Evolutionary conservation across 2,797 vertebrate genomes (phyloP).

Genomic region (Coccyzus lansbergi): DNA sequence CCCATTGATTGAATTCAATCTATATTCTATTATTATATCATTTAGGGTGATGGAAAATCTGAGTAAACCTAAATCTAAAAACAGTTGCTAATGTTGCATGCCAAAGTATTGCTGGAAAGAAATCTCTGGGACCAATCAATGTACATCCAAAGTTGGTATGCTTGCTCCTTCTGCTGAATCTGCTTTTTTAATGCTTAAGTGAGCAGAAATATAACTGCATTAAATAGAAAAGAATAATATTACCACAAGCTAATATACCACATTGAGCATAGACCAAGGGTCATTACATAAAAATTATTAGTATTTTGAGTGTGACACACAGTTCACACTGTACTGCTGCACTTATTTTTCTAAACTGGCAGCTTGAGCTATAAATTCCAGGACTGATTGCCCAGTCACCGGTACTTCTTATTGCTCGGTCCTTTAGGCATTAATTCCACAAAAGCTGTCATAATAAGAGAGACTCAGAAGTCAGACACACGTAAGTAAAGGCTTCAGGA

Average conservation of each 20-base stretch:
- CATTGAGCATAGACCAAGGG: constrained; percentile 1
- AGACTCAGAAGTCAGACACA: not conserved
- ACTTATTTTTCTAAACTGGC: constrained; percentile 2
- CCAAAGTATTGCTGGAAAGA: constrained; percentile 32
- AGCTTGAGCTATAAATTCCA: not conserved
- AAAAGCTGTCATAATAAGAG: not conserved
- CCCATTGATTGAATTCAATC: not conserved
- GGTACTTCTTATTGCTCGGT: not conserved
- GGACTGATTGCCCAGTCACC: not conserved
- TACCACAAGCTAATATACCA: constrained; percentile 37
- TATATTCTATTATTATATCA: not conserved
- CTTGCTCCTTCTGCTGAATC: constrained; percentile 65
- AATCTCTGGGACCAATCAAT: constrained; percentile 55
- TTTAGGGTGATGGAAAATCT: constrained; percentile 29
- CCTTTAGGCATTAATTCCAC: not conserved
- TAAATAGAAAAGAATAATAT: constrained; percentile 49
- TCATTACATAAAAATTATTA: constrained; percentile 32
- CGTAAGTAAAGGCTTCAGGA: not conserved
- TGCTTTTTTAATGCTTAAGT: constrained; percentile 68
- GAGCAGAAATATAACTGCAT: constrained; percentile 54
- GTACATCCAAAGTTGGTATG: constrained; percentile 34
- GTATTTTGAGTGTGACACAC: constrained; percentile 15
- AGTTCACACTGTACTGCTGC: not conserved
- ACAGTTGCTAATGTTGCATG: constrained; percentile 46
- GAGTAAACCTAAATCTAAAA: constrained; percentile 41